Evolutionary conservation across 2,113 vertebrate genomes (phyloP), one percentile per base, ranked within the genome.

Genomic region (Tor tambroides): DNA sequence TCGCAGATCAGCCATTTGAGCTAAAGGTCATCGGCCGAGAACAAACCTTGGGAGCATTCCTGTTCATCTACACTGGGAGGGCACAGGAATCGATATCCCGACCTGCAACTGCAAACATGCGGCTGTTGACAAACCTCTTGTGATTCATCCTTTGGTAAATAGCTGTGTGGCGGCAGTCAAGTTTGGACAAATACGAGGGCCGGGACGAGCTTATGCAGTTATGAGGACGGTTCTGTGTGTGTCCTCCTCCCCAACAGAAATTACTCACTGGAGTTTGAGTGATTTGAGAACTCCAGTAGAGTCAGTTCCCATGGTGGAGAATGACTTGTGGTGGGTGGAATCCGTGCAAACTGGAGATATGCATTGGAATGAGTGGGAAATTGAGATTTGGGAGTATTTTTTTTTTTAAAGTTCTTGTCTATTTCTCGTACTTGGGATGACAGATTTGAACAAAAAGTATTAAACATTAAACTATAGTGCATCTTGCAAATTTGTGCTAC

Each of bases 101-200:
- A 84, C 80, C 81, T 80, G 51, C 87, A 35, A 77, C 43, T 30
- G 85, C 65, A 87, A 88, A 86, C 77, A 87, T 59, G 38, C 7
- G 32, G 54, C 35, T 76, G 85, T 87, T 71, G 76, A 87, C 89
- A 85, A 88, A 74, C 21, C 85, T 54, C 87, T 84, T 80, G 79
- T 89, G 87, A 89, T 86, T 90, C 86, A 90, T 61, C 74, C 35
- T 79, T 87, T 30, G 14, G 86, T 85, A 87, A 80, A 90, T 87
- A 90, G 54, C 72, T 78, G 38, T 61, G 87, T 87, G 61, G 75
- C 81, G 56, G 56, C 67, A 89, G 75, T 86, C 76, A 79, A 75
- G 90, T 78, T 46, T 56, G 86, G 74, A 77, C 63, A 49, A 43
- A 38, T 21, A 78, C 51, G 49, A 87, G 84, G 28, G 10, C 59